These are phyloP conservation scores for Eupleurogrammus muticus DNA, from an alignment of 2,797 vertebrate genomes.

Conservation along the genomic window DNA sequence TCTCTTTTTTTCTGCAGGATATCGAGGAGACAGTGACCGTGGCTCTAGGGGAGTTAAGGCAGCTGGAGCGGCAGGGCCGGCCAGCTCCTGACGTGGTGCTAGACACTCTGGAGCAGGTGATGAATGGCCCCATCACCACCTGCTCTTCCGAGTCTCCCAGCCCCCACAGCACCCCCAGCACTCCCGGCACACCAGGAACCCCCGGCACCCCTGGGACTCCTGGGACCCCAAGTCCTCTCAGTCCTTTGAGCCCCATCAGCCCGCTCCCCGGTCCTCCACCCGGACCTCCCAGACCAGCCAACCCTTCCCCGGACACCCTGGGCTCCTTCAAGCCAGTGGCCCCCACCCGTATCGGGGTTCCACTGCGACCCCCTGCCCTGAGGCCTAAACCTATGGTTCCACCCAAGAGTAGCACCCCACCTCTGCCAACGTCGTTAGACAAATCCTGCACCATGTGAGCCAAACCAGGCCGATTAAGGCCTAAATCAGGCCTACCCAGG, in stretches of 20 bases:
- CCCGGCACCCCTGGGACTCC: constrained; percentile 76
- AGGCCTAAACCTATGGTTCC: constrained; percentile 95
- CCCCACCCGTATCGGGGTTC: constrained; percentile 89
- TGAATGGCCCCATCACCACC: constrained; percentile 80
- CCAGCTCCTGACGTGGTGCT: constrained; percentile 94
- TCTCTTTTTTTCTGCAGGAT: constrained; percentile 82
- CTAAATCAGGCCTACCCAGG: constrained; percentile 76
- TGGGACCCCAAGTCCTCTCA: constrained; percentile 91
- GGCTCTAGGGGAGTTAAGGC: constrained; percentile 92
- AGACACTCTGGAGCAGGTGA: constrained; percentile 97
- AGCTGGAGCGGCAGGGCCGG: constrained; percentile 93
- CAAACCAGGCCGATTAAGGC: constrained; percentile 70
- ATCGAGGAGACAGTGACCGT: constrained; percentile 97
- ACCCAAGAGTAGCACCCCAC: constrained; percentile 93
- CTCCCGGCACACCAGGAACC: constrained; percentile 78
- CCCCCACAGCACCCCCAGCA: constrained; percentile 86
- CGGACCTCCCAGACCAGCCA: constrained; percentile 69
- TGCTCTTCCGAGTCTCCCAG: constrained; percentile 89
- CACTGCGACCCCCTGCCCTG: constrained; percentile 94
- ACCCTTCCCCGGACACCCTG: constrained; percentile 92
- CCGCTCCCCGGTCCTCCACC: constrained; percentile 89
- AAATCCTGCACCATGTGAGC: constrained; percentile 99
- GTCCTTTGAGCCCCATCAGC: constrained; percentile 94
- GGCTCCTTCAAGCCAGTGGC: constrained; percentile 94
- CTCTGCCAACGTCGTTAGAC: constrained; percentile 90